Conservation (phyloP, 2,888 invertebrate species). For the Synanthedon andrenaeformis region DNA sequence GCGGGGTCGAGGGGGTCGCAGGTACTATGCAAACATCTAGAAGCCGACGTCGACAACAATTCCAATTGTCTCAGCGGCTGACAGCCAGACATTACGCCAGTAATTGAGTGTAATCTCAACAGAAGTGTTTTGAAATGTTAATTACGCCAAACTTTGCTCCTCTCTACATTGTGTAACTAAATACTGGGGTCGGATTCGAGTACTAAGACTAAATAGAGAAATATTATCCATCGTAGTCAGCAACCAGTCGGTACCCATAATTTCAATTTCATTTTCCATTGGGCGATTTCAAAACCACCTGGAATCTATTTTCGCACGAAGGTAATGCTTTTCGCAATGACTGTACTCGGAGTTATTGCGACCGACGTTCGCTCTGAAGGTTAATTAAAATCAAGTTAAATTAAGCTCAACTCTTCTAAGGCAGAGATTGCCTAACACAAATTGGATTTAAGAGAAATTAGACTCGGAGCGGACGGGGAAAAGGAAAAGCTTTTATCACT, state of each 20-base stretch:
- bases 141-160: background rate
- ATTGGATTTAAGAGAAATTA: background rate
- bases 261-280: no score
- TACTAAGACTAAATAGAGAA: no score
- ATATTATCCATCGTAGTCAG: no score
- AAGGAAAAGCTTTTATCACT: conserved; percentile 21
- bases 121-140: conserved; percentile 6
- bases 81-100: conserved; percentile 10
- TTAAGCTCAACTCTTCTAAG: background rate
- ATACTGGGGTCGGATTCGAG: background rate
- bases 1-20: background rate
- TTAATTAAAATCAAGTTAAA: background rate
- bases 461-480: conserved; percentile 7
- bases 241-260: no score
- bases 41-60: conserved; percentile 8
- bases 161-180: background rate
- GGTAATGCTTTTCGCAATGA: no score
- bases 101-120: conserved; percentile 16
- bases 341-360: no score
- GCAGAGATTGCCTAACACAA: background rate
- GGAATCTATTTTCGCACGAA: no score
- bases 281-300: no score
- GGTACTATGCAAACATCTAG: background rate
- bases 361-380: no score
- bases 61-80: conserved; percentile 11